Percentiles rank a stretch among this genome's conserved stretches.
phyloP scores from a whole-genome alignment of 2,113 vertebrate genomes.

The rabbit (Oryctolagus cuniculus) region DNA sequence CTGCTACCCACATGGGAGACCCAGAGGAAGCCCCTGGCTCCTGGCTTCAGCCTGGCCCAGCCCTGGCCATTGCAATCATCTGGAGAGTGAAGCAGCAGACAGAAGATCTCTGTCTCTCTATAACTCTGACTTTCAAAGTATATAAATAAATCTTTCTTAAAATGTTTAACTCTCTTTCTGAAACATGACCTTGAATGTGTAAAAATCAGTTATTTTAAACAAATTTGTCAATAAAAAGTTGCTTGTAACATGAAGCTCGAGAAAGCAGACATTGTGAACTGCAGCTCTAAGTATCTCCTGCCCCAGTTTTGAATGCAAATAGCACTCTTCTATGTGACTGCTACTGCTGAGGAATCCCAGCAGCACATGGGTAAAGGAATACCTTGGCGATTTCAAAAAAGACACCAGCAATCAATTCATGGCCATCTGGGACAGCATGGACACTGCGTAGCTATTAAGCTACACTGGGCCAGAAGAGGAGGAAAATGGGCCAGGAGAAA shows the following conservation, averaged over 20 bases:
- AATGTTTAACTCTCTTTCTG: background rate
- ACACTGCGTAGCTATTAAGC: background rate
- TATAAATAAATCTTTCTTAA: too few relatives aligned
- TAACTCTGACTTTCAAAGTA: too few relatives aligned
- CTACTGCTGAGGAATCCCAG: background rate
- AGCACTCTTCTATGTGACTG: background rate
- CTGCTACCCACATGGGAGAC: too few relatives aligned
- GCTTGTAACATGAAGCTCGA: background rate
- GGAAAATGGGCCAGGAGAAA: background rate
- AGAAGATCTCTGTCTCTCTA: too few relatives aligned
- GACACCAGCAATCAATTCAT: background rate
- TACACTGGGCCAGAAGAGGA: background rate
- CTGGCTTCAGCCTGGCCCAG: too few relatives aligned
- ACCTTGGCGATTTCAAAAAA: background rate
- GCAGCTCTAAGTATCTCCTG: background rate
- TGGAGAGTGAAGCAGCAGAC: too few relatives aligned
- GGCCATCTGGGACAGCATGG: background rate
- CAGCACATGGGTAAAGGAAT: background rate
- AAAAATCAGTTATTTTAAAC: constrained; percentile 2
- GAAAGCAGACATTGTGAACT: background rate
- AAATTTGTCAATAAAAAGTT: background rate
- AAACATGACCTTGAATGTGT: background rate
- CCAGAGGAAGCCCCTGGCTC: too few relatives aligned
- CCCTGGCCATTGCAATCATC: too few relatives aligned
- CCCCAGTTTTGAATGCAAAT: background rate